Percentiles rank a stretch among this genome's conserved stretches.
Evolutionary conservation across 2,888 invertebrate species (phyloP).

Genomic region (Drosophila maculinotata): DNA sequence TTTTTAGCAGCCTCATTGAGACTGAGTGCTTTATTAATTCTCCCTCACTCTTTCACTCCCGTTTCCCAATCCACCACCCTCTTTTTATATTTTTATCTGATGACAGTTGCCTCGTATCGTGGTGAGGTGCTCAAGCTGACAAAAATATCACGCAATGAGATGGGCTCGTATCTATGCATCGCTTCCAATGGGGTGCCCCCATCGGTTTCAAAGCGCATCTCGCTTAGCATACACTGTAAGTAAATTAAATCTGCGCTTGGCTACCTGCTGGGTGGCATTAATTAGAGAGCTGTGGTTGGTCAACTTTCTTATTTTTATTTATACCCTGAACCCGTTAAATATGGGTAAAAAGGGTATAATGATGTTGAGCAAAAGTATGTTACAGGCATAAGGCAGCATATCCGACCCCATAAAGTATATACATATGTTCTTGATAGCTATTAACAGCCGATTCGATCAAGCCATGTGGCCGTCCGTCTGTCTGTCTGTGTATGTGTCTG

Average conservation of each 20-base stretch:
- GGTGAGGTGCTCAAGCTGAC: constrained; percentile 91
- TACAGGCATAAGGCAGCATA: too few species aligned
- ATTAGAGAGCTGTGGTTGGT: constrained; percentile 73
- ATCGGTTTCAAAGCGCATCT: constrained; percentile 94
- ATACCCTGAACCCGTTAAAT: too few species aligned
- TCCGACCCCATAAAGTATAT: too few species aligned
- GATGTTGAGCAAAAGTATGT: too few species aligned
- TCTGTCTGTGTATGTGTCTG: too few species aligned
- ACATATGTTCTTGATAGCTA: too few species aligned
- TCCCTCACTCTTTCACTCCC: neutral
- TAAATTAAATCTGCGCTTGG: constrained; percentile 30
- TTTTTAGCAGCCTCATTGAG: neutral
- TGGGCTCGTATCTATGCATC: constrained; percentile 96
- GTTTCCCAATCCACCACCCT: neutral
- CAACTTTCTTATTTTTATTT: constrained; percentile 26
- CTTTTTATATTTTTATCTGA: constrained; percentile 59
- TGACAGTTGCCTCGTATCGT: constrained; percentile 88
- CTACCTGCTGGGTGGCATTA: constrained; percentile 57
- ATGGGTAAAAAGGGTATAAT: too few species aligned
- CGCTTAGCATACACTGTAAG: constrained; percentile 96
- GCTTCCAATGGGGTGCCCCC: constrained; percentile 95
- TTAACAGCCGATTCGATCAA: too few species aligned
- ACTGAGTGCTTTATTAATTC: constrained; percentile 10
- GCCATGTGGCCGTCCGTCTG: too few species aligned
- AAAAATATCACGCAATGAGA: constrained; percentile 94